Conservation (phyloP, 53 echinoderm and acorn worm species). For the Zoroaster sp. region DNA sequence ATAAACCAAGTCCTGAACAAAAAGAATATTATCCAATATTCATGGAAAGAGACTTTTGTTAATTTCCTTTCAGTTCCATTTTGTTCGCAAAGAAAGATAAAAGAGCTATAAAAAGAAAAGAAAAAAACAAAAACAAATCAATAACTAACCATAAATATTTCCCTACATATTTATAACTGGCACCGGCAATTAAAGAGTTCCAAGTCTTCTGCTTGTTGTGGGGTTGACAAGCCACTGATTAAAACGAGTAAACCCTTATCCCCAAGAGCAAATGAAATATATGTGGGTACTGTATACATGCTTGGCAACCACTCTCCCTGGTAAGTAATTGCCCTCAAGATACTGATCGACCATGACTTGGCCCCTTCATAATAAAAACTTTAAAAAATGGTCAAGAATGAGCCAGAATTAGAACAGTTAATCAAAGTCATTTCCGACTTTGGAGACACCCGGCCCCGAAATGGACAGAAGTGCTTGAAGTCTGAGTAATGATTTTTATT, state of each 20-base stretch:
- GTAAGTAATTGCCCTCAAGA: background rate
- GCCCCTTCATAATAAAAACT: background rate
- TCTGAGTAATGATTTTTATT: background rate
- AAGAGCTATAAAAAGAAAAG: too few species aligned
- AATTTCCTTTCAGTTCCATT: too few species aligned
- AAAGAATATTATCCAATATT: too few species aligned
- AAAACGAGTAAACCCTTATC: background rate
- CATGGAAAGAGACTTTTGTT: too few species aligned
- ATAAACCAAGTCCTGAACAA: too few species aligned
- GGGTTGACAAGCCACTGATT: conserved; percentile 10
- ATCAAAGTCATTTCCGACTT: background rate
- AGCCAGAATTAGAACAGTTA: background rate
- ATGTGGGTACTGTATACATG: background rate
- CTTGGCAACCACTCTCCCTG: background rate
- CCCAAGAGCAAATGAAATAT: conserved; percentile 4
- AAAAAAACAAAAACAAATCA: too few species aligned
- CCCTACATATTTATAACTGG: background rate
- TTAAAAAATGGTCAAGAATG: background rate
- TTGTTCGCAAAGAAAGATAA: too few species aligned
- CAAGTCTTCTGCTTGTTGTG: background rate
- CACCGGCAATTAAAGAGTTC: background rate
- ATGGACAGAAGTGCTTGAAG: background rate
- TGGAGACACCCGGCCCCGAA: background rate
- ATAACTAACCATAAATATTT: background rate
- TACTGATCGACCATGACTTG: background rate